phyloP scores from a whole-genome alignment of 2,888 invertebrate genomes.

The Eristalinus sepulchralis region DNA sequence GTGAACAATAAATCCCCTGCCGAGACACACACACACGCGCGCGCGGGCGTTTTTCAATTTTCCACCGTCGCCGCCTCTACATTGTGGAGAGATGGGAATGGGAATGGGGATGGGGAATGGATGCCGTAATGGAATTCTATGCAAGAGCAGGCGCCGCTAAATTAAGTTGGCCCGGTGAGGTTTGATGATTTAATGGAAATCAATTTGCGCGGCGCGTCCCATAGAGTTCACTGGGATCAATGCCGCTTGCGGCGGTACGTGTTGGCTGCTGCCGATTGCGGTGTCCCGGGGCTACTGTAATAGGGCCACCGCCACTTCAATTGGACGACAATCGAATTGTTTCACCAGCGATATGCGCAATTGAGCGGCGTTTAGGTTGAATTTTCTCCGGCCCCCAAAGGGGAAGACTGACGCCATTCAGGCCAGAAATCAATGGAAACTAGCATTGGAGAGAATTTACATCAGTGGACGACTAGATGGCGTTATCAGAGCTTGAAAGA shows the following conservation, averaged over 20 bases:
- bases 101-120: not conserved
- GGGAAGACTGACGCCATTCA: too few species aligned
- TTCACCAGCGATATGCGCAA: not conserved
- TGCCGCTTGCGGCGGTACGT: not conserved
- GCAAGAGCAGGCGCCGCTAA: not conserved
- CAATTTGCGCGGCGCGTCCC: not conserved
- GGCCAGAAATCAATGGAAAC: too few species aligned
- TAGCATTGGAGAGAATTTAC: too few species aligned
- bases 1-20: slow-evolving; percentile 44
- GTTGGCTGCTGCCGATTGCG: not conserved
- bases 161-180: not conserved
- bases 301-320: not conserved
- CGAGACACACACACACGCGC: not conserved
- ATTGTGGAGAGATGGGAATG: not conserved
- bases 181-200: not conserved
- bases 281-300: not conserved
- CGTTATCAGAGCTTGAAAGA: too few species aligned
- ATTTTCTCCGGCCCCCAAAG: too few species aligned
- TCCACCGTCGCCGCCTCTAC: not conserved
- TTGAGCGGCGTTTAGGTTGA: not conserved
- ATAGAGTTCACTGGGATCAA: not conserved
- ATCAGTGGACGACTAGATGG: too few species aligned
- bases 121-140: not conserved
- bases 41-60: slow-evolving; percentile 33
- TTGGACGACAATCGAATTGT: not conserved